A percentile compares a stretch with the other conserved stretches of the same genome.
These are phyloP conservation scores for Melanotaenia maccullochi DNA, from an alignment of 2,797 vertebrate genomes.

Conservation along the genomic window DNA sequence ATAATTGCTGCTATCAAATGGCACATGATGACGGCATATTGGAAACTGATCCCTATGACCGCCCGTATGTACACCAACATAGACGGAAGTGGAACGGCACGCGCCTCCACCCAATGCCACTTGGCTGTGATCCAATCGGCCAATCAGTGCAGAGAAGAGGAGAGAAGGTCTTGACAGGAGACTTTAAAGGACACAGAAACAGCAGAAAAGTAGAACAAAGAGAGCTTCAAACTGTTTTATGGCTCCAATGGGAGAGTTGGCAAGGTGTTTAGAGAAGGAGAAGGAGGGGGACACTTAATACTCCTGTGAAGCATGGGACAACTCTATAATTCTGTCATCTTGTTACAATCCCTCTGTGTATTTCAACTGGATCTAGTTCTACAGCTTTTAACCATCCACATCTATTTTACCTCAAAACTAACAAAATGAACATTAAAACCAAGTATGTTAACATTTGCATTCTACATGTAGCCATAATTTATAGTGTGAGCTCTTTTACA, in stretches of 20 bases:
- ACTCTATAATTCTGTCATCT: slow-evolving; percentile 35
- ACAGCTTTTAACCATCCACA: background rate
- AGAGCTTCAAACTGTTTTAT: slow-evolving; percentile 40
- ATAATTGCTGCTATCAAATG: slow-evolving; percentile 51
- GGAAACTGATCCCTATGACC: slow-evolving; percentile 45
- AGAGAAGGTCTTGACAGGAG: slow-evolving; percentile 1
- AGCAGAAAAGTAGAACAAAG: slow-evolving; percentile 25
- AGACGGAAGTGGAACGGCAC: background rate
- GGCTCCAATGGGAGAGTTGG: slow-evolving; percentile 18
- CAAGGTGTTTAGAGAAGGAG: slow-evolving; percentile 44
- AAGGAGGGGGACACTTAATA: slow-evolving; percentile 34
- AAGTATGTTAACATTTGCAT: background rate
- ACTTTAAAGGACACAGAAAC: slow-evolving; percentile 47
- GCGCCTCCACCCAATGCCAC: slow-evolving; percentile 22
- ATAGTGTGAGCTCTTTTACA: slow-evolving; percentile 15
- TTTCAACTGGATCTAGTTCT: slow-evolving; percentile 17
- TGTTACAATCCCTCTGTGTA: slow-evolving; percentile 30
- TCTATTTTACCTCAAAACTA: slow-evolving; percentile 4
- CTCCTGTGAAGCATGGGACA: slow-evolving; percentile 30
- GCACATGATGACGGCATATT: slow-evolving; percentile 43
- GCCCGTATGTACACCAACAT: background rate
- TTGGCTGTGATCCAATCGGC: slow-evolving; percentile 15
- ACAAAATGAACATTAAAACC: slow-evolving; percentile 13
- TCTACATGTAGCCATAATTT: slow-evolving; percentile 5
- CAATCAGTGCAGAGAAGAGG: slow-evolving; percentile 18